A percentile compares a stretch with the other conserved stretches of the same genome.
phyloP scores from a whole-genome alignment of 2,888 invertebrate genomes.

The Pterobdella sp. region DNA sequence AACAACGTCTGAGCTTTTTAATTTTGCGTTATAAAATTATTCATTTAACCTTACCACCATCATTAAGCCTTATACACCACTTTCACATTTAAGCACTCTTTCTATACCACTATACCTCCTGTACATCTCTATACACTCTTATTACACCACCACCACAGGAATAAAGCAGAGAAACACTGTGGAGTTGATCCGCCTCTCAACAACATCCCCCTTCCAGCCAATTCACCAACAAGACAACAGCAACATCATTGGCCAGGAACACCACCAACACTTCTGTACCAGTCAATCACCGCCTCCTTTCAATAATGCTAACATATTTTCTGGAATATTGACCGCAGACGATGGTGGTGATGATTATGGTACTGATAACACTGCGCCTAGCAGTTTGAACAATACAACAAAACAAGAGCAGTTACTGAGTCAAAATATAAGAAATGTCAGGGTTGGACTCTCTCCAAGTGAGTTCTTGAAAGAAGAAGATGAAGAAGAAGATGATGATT shows the following conservation, averaged over 20 bases:
- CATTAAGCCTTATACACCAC: too few relatives aligned
- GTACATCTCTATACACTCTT: not conserved
- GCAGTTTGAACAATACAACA: not conserved
- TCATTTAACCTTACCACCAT: too few relatives aligned
- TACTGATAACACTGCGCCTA: not conserved
- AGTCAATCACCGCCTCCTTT: not conserved
- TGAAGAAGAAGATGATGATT: conserved; percentile 15
- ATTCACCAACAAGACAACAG: not conserved
- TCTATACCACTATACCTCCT: too few relatives aligned
- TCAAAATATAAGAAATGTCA: not conserved
- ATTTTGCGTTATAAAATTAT: too few relatives aligned
- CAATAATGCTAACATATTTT: conserved; percentile 18
- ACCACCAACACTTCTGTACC: not conserved
- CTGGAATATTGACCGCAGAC: conserved; percentile 21
- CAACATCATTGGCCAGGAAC: not conserved
- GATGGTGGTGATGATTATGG: conserved; percentile 6
- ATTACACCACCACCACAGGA: not conserved
- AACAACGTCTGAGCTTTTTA: too few relatives aligned
- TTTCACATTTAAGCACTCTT: too few relatives aligned
- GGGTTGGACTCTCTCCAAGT: conserved; percentile 23
- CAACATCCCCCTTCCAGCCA: conserved; percentile 21
- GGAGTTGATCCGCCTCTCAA: conserved; percentile 11
- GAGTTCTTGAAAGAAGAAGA: conserved; percentile 18
- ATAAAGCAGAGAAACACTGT: not conserved
- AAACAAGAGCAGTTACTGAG: conserved; percentile 11